These are phyloP conservation scores for Phocides pigmalion DNA, from an alignment of 1,140 invertebrate species.

Conservation along the genomic window DNA sequence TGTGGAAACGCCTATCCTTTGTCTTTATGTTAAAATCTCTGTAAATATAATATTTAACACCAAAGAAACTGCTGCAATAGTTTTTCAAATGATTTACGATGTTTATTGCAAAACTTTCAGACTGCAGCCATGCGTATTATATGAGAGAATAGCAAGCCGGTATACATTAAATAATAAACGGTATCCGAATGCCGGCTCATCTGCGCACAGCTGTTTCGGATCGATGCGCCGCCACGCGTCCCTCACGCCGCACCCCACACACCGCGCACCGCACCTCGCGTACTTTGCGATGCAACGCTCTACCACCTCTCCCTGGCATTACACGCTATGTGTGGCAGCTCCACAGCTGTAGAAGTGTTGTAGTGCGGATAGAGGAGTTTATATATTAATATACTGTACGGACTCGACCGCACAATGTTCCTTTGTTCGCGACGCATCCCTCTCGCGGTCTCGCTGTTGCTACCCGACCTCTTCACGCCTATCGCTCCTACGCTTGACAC, in stretches of 20 bases:
- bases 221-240: background rate
- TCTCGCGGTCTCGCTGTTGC: background rate
- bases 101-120: background rate
- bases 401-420: background rate
- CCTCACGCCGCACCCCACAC: too few species aligned
- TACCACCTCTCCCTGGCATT: too few species aligned
- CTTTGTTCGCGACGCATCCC: background rate
- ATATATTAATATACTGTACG: background rate
- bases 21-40: slow-evolving; percentile 22
- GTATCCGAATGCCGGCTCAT: slow-evolving; percentile 16
- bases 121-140: background rate
- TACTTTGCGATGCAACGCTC: background rate
- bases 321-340: background rate
- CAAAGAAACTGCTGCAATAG: background rate
- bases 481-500: background rate
- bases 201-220: slow-evolving; percentile 39
- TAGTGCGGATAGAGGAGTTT: too few species aligned
- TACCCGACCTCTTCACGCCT: background rate
- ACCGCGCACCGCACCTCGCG: too few species aligned
- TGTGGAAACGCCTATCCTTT: slow-evolving; percentile 21
- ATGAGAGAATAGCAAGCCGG: background rate
- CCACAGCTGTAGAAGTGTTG: background rate
- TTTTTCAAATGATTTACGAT: background rate
- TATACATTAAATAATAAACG: slow-evolving; percentile 10
- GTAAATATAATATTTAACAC: slow-evolving; percentile 5